Base-by-base conservation (phyloP, 2,113 vertebrate species). In the Leucopternis melanops region DNA sequence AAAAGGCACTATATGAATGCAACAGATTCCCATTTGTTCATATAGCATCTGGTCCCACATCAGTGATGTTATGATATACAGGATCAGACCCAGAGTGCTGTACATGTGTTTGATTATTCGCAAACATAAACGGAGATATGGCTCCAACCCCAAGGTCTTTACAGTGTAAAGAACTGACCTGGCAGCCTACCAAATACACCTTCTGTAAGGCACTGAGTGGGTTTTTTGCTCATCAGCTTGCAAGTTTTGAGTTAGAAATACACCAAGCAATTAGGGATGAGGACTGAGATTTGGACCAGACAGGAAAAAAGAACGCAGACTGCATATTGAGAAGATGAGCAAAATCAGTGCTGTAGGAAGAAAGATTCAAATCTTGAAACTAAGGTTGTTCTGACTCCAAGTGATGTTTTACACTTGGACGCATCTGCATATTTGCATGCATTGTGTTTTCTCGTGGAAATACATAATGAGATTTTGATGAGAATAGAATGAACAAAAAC, bases 1-100 rank as follows among this genome's bases (percentile, higher is more conserved):
- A 94, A 94, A 85, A 88, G 80, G 80, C 90, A n/a, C 88, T 94
- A 95, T 86, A 74, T 94, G 94, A 97, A 97, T 96, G 95, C 94
- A 87, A 78, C 80, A 95, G 91, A 96, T 95, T 96, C 95, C 81
- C 94, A 27, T 95, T 97, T 95, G 87, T 96, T 97, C 95, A 95
- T 95, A 94, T 50, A 67, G 93, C 95, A 97, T 95, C 97, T 97
- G 95, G 94, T 95, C 77, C 86, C 89, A 36, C 89, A 80, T 40
- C 84, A 23, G 40, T 55, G 93, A 7, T 50, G 89, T 95, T 95
- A 82, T 88, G 77, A 92, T 96, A 65, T n/a, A 54, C 5, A 54
- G 91, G 84, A 94, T 85, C 81, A 91, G 81, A 45, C n/a, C 45
- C 31, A 1, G 42, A 83, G 92, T 40, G 86, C 94, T 32, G 78